Conservation (phyloP, 1,140 invertebrate genomes). For the Capitella teleta region DNA sequence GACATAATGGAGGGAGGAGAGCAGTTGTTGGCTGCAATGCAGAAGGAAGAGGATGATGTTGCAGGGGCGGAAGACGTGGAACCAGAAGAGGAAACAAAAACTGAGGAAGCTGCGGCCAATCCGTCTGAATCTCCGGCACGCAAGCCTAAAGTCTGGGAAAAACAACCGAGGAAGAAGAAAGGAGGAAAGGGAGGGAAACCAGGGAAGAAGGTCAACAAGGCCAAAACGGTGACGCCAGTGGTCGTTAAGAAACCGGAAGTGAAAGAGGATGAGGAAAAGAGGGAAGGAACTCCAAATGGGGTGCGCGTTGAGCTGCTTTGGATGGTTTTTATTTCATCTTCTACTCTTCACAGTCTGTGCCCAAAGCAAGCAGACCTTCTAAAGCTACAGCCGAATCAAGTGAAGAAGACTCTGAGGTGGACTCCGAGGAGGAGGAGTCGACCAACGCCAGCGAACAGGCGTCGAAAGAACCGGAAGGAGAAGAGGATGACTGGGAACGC, state of each 20-base stretch:
- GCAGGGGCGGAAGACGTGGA: slow-evolving; percentile 11
- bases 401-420: too few species aligned
- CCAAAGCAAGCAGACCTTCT: too few species aligned
- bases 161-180: slow-evolving; percentile 22
- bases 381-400: too few species aligned
- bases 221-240: not conserved
- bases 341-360: too few species aligned
- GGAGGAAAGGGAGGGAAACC: slow-evolving; percentile 17
- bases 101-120: slow-evolving; percentile 24
- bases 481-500: slow-evolving; percentile 49
- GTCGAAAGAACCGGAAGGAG: slow-evolving; percentile 26
- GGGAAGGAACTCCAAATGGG: not conserved
- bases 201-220: not conserved
- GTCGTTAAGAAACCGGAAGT: not conserved
- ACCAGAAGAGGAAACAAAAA: slow-evolving; percentile 7
- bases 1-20: slow-evolving; percentile 50
- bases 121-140: slow-evolving; percentile 24
- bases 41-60: slow-evolving; percentile 20
- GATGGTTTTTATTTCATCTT: too few species aligned
- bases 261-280: not conserved
- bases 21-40: slow-evolving; percentile 14
- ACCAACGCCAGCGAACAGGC: not conserved
- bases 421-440: too few species aligned
- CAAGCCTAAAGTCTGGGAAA: slow-evolving; percentile 46
- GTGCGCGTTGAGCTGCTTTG: too few species aligned